phyloP scores from a whole-genome alignment of 1,140 invertebrate genomes.

The Drosophila ercepeae region DNA sequence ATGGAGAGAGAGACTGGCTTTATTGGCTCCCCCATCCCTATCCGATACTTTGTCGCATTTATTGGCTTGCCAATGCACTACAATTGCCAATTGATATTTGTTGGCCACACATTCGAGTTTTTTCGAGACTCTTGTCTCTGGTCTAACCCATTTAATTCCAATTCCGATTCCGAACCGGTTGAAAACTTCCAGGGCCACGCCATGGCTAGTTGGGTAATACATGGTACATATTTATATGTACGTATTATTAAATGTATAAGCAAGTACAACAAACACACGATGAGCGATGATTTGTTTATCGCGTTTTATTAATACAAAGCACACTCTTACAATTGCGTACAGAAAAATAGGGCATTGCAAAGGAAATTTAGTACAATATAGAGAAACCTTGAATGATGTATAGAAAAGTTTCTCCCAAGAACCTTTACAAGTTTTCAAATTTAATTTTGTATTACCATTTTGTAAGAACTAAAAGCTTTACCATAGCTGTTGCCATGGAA shows the following conservation, averaged over 20 bases:
- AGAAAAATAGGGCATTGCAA: background rate
- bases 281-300: constrained; percentile 31
- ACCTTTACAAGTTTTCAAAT: no score
- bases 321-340: background rate
- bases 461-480: background rate
- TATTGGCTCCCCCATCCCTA: background rate
- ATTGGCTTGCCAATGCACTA: constrained; percentile 15
- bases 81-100: constrained; percentile 25
- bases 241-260: constrained; percentile 26
- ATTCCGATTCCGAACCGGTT: constrained; percentile 27
- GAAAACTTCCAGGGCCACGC: constrained; percentile 17
- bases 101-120: background rate
- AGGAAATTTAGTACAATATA: background rate
- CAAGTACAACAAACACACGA: constrained; percentile 21
- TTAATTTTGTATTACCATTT: no score
- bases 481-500: no score
- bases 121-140: no score
- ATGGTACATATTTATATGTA: background rate
- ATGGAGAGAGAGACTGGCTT: background rate
- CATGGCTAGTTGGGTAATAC: constrained; percentile 13
- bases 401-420: no score
- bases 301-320: constrained; percentile 41
- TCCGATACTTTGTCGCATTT: background rate
- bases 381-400: no score
- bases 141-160: background rate